Evolutionary conservation across 2,888 invertebrate genomes (phyloP).

Genomic region (Microplitis manilae): DNA sequence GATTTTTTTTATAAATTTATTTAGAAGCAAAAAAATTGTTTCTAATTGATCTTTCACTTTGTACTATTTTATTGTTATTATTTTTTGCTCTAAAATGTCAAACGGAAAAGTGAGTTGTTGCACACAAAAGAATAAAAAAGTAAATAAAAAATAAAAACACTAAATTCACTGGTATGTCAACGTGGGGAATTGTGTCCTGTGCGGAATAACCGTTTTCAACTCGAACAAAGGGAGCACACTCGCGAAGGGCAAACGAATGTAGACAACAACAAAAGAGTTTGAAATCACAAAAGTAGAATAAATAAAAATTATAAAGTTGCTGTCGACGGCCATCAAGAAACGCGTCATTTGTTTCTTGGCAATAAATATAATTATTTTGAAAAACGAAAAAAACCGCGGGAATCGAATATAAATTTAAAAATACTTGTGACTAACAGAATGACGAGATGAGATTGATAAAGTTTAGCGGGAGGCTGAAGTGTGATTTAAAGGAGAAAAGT

Average conservation of each 20-base stretch:
- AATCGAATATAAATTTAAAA: background rate
- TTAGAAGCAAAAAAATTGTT: background rate
- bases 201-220: constrained; percentile 10
- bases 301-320: background rate
- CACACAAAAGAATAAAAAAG: background rate
- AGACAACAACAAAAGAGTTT: background rate
- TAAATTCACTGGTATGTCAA: constrained; percentile 12
- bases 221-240: constrained; percentile 17
- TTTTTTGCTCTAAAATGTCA: background rate
- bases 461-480: background rate
- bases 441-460: background rate
- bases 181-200: background rate
- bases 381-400: background rate
- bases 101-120: background rate
- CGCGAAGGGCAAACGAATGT: constrained; percentile 2
- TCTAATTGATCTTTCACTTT: constrained; percentile 14
- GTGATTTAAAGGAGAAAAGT: background rate
- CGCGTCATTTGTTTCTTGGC: background rate
- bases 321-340: background rate
- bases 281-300: background rate
- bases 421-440: too few relatives aligned
- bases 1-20: constrained; percentile 13
- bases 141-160: constrained; percentile 13
- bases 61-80: background rate
- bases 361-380: background rate